A percentile compares a stretch with the other conserved stretches of the same genome.
Conservation (phyloP, 2,888 invertebrate genomes). For the Hybos culiciformis region DNA sequence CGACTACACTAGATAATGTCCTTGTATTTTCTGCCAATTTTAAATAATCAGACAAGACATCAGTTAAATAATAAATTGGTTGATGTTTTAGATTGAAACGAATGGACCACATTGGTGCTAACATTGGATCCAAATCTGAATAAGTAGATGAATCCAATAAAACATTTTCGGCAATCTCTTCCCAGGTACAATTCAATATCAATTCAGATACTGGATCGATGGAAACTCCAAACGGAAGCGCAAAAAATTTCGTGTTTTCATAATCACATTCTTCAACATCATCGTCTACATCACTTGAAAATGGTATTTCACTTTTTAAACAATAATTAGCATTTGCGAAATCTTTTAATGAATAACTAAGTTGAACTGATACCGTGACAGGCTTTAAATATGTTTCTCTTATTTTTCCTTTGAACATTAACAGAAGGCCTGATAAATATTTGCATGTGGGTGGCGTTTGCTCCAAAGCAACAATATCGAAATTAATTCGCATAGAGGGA, state of each 20-base stretch:
- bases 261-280: conserved; percentile 30
- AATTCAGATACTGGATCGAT: conserved; percentile 69
- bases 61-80: conserved; percentile 61
- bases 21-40: conserved; percentile 40
- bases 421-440: conserved; percentile 68
- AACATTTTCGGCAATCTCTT: conserved; percentile 67
- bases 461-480: conserved; percentile 79
- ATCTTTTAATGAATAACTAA: conserved; percentile 44
- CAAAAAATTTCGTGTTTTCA: conserved; percentile 56
- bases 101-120: conserved; percentile 66
- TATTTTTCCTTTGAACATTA: conserved; percentile 81
- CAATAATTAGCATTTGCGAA: conserved; percentile 29
- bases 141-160: conserved; percentile 78
- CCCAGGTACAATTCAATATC: conserved; percentile 72
- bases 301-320: conserved; percentile 18
- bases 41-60: conserved; percentile 58
- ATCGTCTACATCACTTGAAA: conserved; percentile 14
- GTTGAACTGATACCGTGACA: conserved; percentile 51
- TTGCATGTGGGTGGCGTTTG: conserved; percentile 66
- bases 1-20: conserved; percentile 25
- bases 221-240: conserved; percentile 72
- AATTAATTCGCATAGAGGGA: conserved; percentile 63
- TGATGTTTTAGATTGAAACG: conserved; percentile 51
- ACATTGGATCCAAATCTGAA: conserved; percentile 73
- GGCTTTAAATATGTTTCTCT: conserved; percentile 45